These are phyloP conservation scores for Anableps anableps DNA, from an alignment of 2,797 vertebrate species.

Conservation along the genomic window DNA sequence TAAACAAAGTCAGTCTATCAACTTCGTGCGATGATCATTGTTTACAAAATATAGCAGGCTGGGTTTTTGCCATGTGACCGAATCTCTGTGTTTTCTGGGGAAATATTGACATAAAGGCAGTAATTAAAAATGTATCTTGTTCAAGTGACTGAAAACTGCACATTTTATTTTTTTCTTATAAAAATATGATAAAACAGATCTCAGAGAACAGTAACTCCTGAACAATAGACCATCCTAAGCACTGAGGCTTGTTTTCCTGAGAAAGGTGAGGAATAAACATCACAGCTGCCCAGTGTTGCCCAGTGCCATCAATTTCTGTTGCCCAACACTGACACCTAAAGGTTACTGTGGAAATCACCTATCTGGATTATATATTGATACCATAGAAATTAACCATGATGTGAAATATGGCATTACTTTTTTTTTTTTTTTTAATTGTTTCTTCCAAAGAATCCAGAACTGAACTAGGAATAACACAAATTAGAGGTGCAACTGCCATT, in stretches of 20 bases:
- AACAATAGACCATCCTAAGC: neutral
- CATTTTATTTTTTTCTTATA: neutral
- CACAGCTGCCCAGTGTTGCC: no score
- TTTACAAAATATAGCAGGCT: conserved; percentile 3
- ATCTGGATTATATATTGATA: neutral
- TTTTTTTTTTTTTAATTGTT: neutral
- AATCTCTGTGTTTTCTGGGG: neutral
- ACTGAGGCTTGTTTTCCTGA: conserved; percentile 29
- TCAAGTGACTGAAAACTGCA: neutral
- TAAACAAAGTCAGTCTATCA: conserved; percentile 34
- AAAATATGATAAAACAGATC: neutral
- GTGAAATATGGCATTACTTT: rapidly evolving
- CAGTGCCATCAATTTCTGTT: conserved; percentile 20
- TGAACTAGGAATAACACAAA: neutral
- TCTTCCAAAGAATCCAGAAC: neutral
- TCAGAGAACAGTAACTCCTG: neutral
- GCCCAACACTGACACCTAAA: conserved; percentile 77
- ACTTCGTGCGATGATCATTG: neutral
- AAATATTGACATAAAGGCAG: neutral
- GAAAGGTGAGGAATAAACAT: conserved; percentile 5
- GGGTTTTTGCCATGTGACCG: conserved; percentile 3
- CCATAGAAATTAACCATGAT: neutral
- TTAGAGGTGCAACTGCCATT: neutral
- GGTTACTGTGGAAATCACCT: conserved; percentile 45
- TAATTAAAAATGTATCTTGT: neutral